These are phyloP conservation scores for Astropecten irregularis DNA, from an alignment of 53 echinoderm and acorn worm species.

Conservation along the genomic window DNA sequence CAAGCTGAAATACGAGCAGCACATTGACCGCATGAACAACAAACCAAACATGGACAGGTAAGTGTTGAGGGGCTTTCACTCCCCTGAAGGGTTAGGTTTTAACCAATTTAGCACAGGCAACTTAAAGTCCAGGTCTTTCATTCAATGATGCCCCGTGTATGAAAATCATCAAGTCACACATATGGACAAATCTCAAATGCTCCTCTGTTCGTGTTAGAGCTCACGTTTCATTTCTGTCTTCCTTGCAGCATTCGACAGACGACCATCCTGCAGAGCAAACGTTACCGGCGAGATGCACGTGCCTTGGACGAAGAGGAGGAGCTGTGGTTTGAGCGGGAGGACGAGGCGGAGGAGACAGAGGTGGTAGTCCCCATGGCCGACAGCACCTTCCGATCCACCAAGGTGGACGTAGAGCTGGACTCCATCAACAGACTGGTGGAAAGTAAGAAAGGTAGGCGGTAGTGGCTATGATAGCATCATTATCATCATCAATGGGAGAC, in stretches of 20 bases:
- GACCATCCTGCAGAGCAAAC: slow-evolving; percentile 77
- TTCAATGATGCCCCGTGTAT: too few species aligned
- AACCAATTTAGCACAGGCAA: too few species aligned
- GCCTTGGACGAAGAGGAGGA: slow-evolving; percentile 96
- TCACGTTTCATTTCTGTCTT: too few species aligned
- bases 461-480: not conserved
- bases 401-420: slow-evolving; percentile 83
- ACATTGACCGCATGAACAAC: slow-evolving; percentile 86
- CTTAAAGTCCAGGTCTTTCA: too few species aligned
- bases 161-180: too few species aligned
- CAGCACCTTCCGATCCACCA: slow-evolving; percentile 74
- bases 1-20: slow-evolving; percentile 93
- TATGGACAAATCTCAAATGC: too few species aligned
- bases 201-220: too few species aligned
- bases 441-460: slow-evolving; percentile 81
- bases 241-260: slow-evolving; percentile 82
- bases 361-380: slow-evolving; percentile 74
- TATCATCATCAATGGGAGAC: too few species aligned
- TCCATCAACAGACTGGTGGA: slow-evolving; percentile 82
- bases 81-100: too few species aligned
- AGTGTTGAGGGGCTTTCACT: slow-evolving; percentile 44
- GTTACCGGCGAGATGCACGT: slow-evolving; percentile 88
- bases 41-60: slow-evolving; percentile 93
- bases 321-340: slow-evolving; percentile 95
- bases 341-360: slow-evolving; percentile 76